Base-by-base conservation (phyloP, 2,888 invertebrate species). In the Pseudoips prasinana region DNA sequence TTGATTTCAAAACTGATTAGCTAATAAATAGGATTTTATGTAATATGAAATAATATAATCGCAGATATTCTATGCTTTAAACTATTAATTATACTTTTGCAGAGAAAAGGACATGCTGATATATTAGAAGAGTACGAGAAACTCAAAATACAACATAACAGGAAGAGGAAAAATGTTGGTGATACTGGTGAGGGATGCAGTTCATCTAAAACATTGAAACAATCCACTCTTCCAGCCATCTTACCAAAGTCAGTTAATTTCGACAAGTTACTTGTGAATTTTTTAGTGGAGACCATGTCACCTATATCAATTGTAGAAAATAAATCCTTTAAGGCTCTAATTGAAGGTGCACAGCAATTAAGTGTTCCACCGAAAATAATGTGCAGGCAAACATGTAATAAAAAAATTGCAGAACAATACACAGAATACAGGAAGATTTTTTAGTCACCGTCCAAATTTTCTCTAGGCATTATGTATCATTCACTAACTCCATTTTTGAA, bases 221-320 rank as follows among this genome's bases (percentile, higher is more conserved):
- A 43, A 25, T 22, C 29, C 35, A 35, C 27, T 43, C 39, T 36
- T 35, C 35, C 39, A 33, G 20, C 7, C n/a, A n/a, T 20, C 7
- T n/a, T 7, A 7, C n/a, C 7, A 20, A 20, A n/a, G n/a, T 46
- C 38, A 30, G 33, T 41, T 31, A 46, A 46, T 39, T 29, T 46
- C 30, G 41, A 46, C 27, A 39, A 39, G 23, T 30, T 42, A 20
- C 33, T 39, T 32, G 36, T 46, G 37, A 7, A 42, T 19, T 45
- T 42, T 45, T 19, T 48, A 29, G 45, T 48, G 25, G 36, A 45
- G 4, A 48, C 44, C 26, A 45, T 45, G 42, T 45, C 45, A 45
- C 48, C 48, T 26, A 19, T 51, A 33, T 45, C 47, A 25, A 51
- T 45, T 30, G 47, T 43, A 26, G 47, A 47, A 19, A 18, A 37